Conservation (phyloP, 2,888 invertebrate genomes). For the Aleiodes alternator region DNA sequence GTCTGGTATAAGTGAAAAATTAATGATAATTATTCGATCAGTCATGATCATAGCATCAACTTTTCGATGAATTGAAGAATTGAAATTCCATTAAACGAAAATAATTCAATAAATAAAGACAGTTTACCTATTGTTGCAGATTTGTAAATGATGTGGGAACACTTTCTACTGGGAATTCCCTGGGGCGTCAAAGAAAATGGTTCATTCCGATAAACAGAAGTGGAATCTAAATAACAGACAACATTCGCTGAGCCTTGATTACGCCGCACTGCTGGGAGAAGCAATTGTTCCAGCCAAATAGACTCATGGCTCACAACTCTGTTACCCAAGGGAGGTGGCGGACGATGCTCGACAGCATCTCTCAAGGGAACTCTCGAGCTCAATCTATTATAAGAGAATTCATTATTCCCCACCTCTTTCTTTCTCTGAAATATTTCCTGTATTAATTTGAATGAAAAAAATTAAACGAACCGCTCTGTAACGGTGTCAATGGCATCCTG, state of each 20-base stretch:
- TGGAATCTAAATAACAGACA: constrained; percentile 84
- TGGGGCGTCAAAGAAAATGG: constrained; percentile 82
- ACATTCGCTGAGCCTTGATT: constrained; percentile 69
- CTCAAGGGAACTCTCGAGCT: constrained; percentile 79
- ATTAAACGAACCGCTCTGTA: constrained; percentile 10
- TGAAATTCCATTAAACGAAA: neutral
- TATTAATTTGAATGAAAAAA: neutral
- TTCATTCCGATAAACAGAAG: constrained; percentile 81
- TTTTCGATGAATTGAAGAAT: neutral
- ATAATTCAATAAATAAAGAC: neutral
- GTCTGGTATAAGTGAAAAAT: constrained; percentile 72
- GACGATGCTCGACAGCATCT: constrained; percentile 81
- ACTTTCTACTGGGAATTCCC: constrained; percentile 81
- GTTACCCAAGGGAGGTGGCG: constrained; percentile 65
- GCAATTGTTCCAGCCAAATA: constrained; percentile 71
- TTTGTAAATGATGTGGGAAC: constrained; percentile 86
- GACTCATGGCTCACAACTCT: constrained; percentile 66
- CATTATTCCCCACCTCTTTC: constrained; percentile 15
- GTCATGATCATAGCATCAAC: neutral
- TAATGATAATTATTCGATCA: neutral
- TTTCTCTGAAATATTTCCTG: neutral
- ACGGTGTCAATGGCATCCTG: constrained; percentile 49
- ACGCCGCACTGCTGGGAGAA: constrained; percentile 66
- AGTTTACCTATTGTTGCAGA: constrained; percentile 80
- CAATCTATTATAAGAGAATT: constrained; percentile 46